Conservation (phyloP, 2,797 vertebrate genomes). For the Syngnathus acus region DNA sequence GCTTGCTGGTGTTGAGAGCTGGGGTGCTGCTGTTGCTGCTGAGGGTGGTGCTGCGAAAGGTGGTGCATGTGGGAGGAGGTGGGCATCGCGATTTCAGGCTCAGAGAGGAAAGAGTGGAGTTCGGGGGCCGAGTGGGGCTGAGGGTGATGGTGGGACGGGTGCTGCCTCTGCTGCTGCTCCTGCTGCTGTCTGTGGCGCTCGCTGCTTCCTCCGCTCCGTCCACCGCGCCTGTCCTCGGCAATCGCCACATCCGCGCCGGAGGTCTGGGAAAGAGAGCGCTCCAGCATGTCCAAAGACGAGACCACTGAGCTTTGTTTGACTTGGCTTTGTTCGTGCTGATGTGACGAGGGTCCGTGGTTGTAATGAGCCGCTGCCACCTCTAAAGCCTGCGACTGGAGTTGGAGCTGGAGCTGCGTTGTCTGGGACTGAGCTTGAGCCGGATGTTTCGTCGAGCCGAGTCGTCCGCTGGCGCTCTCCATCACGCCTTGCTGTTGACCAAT, state of each 20-base stretch:
- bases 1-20: conserved; percentile 59
- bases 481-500: conserved; percentile 78
- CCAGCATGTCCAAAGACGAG: conserved; percentile 75
- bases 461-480: conserved; percentile 72
- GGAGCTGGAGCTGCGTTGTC: conserved; percentile 79
- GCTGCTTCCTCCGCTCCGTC: conserved; percentile 47
- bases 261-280: conserved; percentile 74
- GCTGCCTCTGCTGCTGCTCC: conserved; percentile 59
- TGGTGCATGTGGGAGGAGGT: conserved; percentile 70
- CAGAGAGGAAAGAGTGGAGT: conserved; percentile 73
- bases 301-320: conserved; percentile 72
- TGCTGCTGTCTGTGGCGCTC: conserved; percentile 62
- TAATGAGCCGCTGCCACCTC: conserved; percentile 76
- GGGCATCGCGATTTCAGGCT: conserved; percentile 68
- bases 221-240: conserved; percentile 58
- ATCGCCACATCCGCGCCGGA: conserved; percentile 61
- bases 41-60: conserved; percentile 67
- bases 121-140: conserved; percentile 67
- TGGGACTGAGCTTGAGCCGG: conserved; percentile 67
- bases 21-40: conserved; percentile 60
- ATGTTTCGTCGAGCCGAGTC: conserved; percentile 62
- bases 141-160: conserved; percentile 61
- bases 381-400: conserved; percentile 81
- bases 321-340: conserved; percentile 68
- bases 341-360: conserved; percentile 61